Percentiles rank a stretch among this genome's conserved stretches.
phyloP scores from a whole-genome alignment of 2,888 invertebrate genomes.

The Entomobrya proxima region DNA sequence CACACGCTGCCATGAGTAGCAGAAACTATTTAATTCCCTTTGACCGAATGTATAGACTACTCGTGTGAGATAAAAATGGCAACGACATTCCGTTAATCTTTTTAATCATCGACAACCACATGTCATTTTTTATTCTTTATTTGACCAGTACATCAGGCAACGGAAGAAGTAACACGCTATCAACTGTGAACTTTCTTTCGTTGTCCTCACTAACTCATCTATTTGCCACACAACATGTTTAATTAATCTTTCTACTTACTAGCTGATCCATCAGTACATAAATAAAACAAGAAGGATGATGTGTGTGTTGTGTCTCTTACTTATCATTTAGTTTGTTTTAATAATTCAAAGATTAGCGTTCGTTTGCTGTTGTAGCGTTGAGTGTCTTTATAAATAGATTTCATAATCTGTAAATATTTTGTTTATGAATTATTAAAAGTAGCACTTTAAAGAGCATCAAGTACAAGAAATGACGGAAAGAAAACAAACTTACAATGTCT shows the following conservation, averaged over 20 bases:
- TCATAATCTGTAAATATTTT: background rate
- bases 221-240: background rate
- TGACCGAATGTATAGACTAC: background rate
- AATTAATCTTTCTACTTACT: background rate
- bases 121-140: conserved; percentile 35
- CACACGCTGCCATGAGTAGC: no score
- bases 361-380: background rate
- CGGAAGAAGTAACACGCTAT: conserved; percentile 9
- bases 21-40: no score
- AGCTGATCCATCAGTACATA: background rate
- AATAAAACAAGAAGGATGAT: conserved; percentile 21
- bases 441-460: background rate
- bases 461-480: background rate
- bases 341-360: background rate
- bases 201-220: conserved; percentile 1
- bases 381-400: background rate
- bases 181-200: background rate
- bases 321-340: background rate
- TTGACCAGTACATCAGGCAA: conserved; percentile 7
- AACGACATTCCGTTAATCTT: conserved; percentile 8
- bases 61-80: conserved; percentile 19
- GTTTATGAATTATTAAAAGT: conserved; percentile 1
- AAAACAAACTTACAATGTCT: no score
- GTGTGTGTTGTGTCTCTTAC: background rate
- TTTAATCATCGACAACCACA: conserved; percentile 17